These are phyloP conservation scores for Zaprionus vittiger DNA, from an alignment of 1,140 invertebrate species.

Conservation along the genomic window DNA sequence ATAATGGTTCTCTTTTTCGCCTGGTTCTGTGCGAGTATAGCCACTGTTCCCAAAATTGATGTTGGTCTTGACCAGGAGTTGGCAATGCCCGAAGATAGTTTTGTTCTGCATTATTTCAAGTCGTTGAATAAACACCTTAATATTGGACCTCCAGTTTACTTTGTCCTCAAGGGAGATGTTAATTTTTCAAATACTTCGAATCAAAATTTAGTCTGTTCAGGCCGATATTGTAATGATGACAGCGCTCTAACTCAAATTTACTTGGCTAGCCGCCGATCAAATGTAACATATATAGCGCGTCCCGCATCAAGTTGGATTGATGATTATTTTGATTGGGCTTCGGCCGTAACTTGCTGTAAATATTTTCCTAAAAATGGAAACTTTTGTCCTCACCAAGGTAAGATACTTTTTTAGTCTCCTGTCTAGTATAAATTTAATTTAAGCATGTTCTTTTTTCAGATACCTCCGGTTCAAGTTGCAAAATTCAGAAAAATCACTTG, in stretches of 20 bases:
- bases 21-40: constrained; percentile 95
- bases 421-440: neutral
- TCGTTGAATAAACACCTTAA: constrained; percentile 94
- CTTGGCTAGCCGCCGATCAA: constrained; percentile 88
- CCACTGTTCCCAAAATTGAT: constrained; percentile 94
- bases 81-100: constrained; percentile 98
- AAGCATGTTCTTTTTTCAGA: constrained; percentile 59
- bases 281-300: constrained; percentile 93
- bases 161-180: constrained; percentile 94
- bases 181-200: constrained; percentile 89
- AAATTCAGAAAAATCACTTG: constrained; percentile 55
- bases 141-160: constrained; percentile 98
- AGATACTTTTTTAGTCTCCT: constrained; percentile 24
- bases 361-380: constrained; percentile 86
- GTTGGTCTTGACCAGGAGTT: constrained; percentile 98
- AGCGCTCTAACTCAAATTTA: constrained; percentile 95
- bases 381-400: constrained; percentile 89
- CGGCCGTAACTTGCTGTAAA: constrained; percentile 87
- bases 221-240: constrained; percentile 90
- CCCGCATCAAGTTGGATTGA: constrained; percentile 98
- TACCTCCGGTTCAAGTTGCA: constrained; percentile 60
- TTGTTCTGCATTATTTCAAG: constrained; percentile 96
- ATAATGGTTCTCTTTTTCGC: constrained; percentile 95
- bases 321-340: constrained; percentile 97
- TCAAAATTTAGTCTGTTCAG: constrained; percentile 95